Conservation (phyloP, 2,797 vertebrate genomes). For the Thripadectes ignobilis region DNA sequence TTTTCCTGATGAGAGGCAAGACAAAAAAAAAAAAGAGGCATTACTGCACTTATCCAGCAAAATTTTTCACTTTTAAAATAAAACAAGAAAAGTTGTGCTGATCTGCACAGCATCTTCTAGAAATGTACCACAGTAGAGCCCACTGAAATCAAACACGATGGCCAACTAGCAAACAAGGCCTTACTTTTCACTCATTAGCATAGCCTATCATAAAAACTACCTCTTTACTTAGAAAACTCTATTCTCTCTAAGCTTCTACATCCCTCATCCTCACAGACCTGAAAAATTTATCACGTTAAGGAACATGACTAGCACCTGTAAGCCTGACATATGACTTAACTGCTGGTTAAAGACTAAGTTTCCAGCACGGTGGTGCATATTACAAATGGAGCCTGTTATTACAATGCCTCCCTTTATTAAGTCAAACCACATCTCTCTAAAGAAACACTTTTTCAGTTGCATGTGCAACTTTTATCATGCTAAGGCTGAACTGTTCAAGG, state of each 20-base stretch:
- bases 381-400: not conserved
- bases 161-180: not conserved
- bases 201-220: not conserved
- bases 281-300: not conserved
- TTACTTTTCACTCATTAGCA: not conserved
- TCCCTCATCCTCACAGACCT: not conserved
- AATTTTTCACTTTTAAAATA: not conserved
- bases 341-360: not conserved
- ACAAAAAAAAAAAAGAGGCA: not conserved
- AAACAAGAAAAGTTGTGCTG: not conserved
- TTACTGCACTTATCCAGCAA: not conserved
- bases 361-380: not conserved
- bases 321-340: not conserved
- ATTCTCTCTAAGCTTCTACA: not conserved
- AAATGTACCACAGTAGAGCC: not conserved
- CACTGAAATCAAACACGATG: not conserved
- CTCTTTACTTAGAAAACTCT: not conserved
- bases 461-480: not conserved
- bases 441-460: not conserved
- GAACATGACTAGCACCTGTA: not conserved
- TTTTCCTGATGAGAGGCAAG: not conserved
- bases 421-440: not conserved
- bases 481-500: constrained; percentile 1
- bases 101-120: not conserved
- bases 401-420: not conserved